These are phyloP conservation scores for Oreochromis spilurus DNA, from an alignment of 2,113 vertebrate species.

Conservation along the genomic window DNA sequence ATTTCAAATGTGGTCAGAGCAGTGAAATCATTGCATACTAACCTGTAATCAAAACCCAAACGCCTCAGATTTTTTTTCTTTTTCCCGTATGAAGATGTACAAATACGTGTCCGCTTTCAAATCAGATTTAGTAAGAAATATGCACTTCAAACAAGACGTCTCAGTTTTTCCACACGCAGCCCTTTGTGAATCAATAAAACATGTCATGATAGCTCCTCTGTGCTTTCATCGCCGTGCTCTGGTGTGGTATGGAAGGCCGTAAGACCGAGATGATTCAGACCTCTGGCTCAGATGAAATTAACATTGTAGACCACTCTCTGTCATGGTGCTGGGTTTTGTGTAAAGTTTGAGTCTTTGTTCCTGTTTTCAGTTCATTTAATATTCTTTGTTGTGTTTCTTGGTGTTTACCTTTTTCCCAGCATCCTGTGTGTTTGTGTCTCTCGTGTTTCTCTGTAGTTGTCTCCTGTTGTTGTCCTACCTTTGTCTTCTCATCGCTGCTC, in stretches of 20 bases:
- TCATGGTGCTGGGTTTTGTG: neutral
- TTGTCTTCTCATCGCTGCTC: neutral
- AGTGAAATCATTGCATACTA: neutral
- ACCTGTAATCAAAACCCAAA: neutral
- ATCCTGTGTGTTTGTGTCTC: neutral
- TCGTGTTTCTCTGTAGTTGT: neutral
- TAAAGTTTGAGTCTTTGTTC: neutral
- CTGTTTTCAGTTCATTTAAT: neutral
- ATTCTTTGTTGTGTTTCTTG: neutral
- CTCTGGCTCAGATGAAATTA: neutral
- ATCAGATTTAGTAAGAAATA: neutral
- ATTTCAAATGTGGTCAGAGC: neutral
- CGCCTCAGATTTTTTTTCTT: fast-evolving
- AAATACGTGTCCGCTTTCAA: neutral
- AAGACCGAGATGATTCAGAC: neutral
- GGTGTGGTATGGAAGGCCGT: neutral
- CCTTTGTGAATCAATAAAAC: neutral
- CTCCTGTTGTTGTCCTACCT: neutral
- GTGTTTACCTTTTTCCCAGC: neutral
- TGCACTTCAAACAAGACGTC: neutral
- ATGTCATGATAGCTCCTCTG: neutral
- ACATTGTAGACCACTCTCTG: fast-evolving
- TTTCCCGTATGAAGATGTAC: neutral
- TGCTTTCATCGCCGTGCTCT: neutral
- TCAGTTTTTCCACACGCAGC: neutral